phyloP scores from a whole-genome alignment of 2,888 invertebrate species.

The Yponomeuta malinellus region DNA sequence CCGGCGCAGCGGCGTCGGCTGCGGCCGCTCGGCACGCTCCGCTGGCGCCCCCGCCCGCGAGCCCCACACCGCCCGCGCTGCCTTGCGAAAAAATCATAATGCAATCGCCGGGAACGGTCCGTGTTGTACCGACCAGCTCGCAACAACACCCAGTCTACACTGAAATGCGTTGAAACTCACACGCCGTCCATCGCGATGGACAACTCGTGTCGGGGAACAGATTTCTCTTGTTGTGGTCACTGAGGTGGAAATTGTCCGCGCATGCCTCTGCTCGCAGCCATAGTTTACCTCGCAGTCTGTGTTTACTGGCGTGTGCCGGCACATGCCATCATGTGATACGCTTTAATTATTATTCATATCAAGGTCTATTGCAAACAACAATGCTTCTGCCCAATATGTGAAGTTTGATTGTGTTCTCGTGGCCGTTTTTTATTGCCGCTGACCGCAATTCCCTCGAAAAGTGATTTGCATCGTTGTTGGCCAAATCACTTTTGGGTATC shows the following conservation, averaged over 20 bases:
- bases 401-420: slow-evolving; percentile 14
- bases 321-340: slow-evolving; percentile 21
- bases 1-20: slow-evolving; percentile 50
- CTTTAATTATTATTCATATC: slow-evolving; percentile 20
- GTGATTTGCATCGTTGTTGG: slow-evolving; percentile 30
- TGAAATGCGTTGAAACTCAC: slow-evolving; percentile 72
- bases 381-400: slow-evolving; percentile 19
- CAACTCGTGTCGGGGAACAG: slow-evolving; percentile 62
- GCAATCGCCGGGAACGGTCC: slow-evolving; percentile 72
- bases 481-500: slow-evolving; percentile 38
- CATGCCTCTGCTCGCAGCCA: slow-evolving; percentile 16
- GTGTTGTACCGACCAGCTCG: slow-evolving; percentile 67
- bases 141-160: slow-evolving; percentile 69
- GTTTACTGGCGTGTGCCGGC: slow-evolving; percentile 4
- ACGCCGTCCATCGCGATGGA: slow-evolving; percentile 72
- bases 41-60: slow-evolving; percentile 56
- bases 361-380: slow-evolving; percentile 19
- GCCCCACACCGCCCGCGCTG: slow-evolving; percentile 50
- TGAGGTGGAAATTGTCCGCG: slow-evolving; percentile 48
- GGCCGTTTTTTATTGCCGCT: slow-evolving; percentile 25
- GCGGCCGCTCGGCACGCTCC: slow-evolving; percentile 68
- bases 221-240: slow-evolving; percentile 61
- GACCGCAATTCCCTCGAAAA: slow-evolving; percentile 32
- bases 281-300: background rate
- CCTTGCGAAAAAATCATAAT: slow-evolving; percentile 75